phyloP scores from a whole-genome alignment of 1,140 invertebrate genomes.

The Zophobas atratus region DNA sequence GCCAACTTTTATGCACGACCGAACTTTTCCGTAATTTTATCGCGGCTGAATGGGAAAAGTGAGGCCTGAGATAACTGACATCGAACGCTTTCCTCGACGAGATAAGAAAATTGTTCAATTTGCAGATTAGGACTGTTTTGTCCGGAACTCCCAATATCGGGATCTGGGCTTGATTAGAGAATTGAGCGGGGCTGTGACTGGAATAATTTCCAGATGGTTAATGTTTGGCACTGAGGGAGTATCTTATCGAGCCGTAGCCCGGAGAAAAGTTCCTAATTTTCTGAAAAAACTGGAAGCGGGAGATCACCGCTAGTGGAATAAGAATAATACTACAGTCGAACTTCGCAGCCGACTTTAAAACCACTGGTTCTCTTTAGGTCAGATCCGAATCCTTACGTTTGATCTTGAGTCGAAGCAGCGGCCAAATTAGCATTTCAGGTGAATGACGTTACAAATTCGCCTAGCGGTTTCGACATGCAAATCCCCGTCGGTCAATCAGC shows the following conservation, averaged over 20 bases:
- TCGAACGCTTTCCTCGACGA: slow-evolving; percentile 7
- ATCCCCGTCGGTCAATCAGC: too few relatives aligned
- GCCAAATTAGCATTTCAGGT: too few relatives aligned
- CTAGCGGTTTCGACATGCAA: too few relatives aligned
- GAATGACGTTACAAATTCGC: too few relatives aligned
- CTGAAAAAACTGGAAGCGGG: too few relatives aligned
- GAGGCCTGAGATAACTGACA: slow-evolving; percentile 23
- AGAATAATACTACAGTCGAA: too few relatives aligned
- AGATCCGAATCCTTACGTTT: too few relatives aligned
- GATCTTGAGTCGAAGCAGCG: too few relatives aligned
- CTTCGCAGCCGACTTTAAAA: too few relatives aligned
- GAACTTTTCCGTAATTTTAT: slow-evolving; percentile 38
- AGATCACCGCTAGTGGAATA: too few relatives aligned
- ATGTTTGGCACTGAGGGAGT: slow-evolving; percentile 5
- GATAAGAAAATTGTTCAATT: slow-evolving; percentile 41
- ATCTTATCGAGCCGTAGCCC: background rate
- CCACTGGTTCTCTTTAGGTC: too few relatives aligned
- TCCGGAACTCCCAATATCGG: slow-evolving; percentile 4
- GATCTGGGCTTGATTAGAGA: slow-evolving; percentile 28
- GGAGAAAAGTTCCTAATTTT: too few relatives aligned
- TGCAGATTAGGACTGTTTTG: slow-evolving; percentile 42
- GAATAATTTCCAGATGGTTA: slow-evolving; percentile 26
- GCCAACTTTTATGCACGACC: slow-evolving; percentile 39
- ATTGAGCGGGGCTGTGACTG: slow-evolving; percentile 10
- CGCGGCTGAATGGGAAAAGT: slow-evolving; percentile 17